phyloP scores from a whole-genome alignment of 1,140 invertebrate species.

The Pogonomyrmex californicus region DNA sequence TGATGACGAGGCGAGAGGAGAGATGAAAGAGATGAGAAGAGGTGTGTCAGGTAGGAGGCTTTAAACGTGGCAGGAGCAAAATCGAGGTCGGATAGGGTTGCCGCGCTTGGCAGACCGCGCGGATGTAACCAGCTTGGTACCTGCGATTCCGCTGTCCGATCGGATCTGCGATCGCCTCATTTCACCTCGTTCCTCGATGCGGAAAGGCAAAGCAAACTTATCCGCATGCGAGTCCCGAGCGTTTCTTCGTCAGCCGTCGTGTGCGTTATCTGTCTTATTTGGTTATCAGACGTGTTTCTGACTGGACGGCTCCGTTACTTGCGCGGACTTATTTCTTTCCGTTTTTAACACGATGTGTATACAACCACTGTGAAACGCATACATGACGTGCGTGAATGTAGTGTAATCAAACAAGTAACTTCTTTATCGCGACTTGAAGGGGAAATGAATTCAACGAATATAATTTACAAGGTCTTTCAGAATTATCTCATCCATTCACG shows the following conservation, averaged over 20 bases:
- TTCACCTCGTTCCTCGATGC: slow-evolving; percentile 78
- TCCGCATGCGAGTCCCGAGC: slow-evolving; percentile 38
- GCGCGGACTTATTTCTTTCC: slow-evolving; percentile 20
- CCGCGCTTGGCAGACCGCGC: slow-evolving; percentile 56
- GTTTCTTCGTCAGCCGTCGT: slow-evolving; percentile 33
- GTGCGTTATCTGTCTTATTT: slow-evolving; percentile 33
- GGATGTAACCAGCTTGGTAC: slow-evolving; percentile 69
- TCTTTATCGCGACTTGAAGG: not conserved
- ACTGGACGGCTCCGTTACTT: slow-evolving; percentile 12
- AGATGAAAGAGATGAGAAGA: slow-evolving; percentile 9
- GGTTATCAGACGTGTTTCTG: slow-evolving; percentile 12
- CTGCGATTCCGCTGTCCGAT: slow-evolving; percentile 80
- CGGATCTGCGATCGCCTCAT: slow-evolving; percentile 78
- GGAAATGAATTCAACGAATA: not conserved
- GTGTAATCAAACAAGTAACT: not conserved
- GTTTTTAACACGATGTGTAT: slow-evolving; percentile 41
- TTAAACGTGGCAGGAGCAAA: slow-evolving; percentile 67
- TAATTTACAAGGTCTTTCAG: not conserved
- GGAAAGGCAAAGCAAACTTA: slow-evolving; percentile 82
- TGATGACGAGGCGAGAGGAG: not conserved
- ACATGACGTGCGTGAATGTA: not conserved
- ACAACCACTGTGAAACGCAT: not conserved
- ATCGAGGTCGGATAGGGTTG: slow-evolving; percentile 72
- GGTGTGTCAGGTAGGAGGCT: slow-evolving; percentile 67
- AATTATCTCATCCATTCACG: not conserved